A percentile compares a stretch with the other conserved stretches of the same genome.
Conservation (phyloP, 2,888 invertebrate genomes). For the Heliconius hortense region DNA sequence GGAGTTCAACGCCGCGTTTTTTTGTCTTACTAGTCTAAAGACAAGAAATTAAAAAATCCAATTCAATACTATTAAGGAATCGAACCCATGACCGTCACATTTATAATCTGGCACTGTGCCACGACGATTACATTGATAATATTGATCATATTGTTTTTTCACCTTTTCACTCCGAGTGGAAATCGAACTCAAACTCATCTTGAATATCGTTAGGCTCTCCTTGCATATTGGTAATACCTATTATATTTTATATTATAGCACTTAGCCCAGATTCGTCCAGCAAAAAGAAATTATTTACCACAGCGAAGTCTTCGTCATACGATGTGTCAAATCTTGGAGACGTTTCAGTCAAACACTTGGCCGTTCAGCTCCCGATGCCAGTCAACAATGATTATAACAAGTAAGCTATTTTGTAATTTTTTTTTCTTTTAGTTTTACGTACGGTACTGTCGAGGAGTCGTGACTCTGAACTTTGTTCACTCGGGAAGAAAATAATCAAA, state of each 20-base stretch:
- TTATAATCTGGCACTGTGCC: too few species aligned
- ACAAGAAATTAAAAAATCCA: neutral
- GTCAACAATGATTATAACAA: conserved; percentile 53
- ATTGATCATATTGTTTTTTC: neutral
- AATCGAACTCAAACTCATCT: neutral
- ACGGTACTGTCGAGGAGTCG: neutral
- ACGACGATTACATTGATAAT: too few species aligned
- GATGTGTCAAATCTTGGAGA: conserved; percentile 54
- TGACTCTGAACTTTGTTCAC: neutral
- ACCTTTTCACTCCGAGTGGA: neutral
- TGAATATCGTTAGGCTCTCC: neutral
- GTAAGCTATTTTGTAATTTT: conserved; percentile 46
- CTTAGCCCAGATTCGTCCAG: conserved; percentile 52
- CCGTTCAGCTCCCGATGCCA: conserved; percentile 63
- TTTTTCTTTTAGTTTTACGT: too few species aligned
- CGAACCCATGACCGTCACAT: neutral
- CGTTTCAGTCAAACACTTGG: conserved; percentile 64
- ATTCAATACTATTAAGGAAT: neutral
- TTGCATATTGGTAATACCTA: neutral
- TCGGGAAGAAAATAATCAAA: too few species aligned
- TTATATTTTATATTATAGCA: conserved; percentile 48
- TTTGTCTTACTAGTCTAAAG: neutral
- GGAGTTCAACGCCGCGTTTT: neutral
- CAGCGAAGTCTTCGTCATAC: conserved; percentile 57
- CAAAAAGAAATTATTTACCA: conserved; percentile 51